Base-by-base conservation (phyloP, 2,113 vertebrate species). In the Sylvilagus bachmani region DNA sequence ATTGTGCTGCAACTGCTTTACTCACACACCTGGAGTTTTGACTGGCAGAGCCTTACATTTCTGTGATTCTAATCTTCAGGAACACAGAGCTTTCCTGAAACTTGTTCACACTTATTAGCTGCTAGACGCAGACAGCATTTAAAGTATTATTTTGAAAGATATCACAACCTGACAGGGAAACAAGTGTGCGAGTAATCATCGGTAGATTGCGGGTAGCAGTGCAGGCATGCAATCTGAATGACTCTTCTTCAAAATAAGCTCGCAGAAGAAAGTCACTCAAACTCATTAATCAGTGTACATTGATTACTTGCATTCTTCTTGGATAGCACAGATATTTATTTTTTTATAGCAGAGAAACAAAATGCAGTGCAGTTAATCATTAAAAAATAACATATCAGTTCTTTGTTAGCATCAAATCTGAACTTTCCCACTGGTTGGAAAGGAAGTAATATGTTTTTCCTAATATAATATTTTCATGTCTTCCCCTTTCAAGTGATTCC, bases 71-170 rank as follows among this genome's bases (percentile, higher is more conserved):
- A 83, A 75, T 96, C 88, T 96, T 96, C 70, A 95, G 69, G 82
- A 96, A 82, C 85, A 64, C 25, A 86, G 84, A 85, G 58, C 53
- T 95, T 90, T 92, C 84, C 67, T 95, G 96, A 97, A 58, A 98
- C 96, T 70, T 93, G 51, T 97, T 98, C 96, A 93, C 67, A 97
- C 83, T 86, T 96, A 95, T 89, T 96, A 96, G 71, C 80, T 82
- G 9, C 33, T 71, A 93, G 61, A 88, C 19, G 6, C 66, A 97
- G 96, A 92, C 96, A 92, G 67, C 36, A 90, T 97, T 97, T 96
- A 94, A 97, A 97, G 55, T 79, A 95, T 96, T 97, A 89, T 97
- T 96, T 98, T 95, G 53, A 98, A 96, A 94, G 70, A 91, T 86
- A 95, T 94, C 82, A 77, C 95, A 89, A 97, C 91, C 71, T 95